Percentiles rank a stretch among this genome's conserved stretches.
phyloP scores from a whole-genome alignment of 2,888 invertebrate genomes.

The Gisinianus flammeolus region DNA sequence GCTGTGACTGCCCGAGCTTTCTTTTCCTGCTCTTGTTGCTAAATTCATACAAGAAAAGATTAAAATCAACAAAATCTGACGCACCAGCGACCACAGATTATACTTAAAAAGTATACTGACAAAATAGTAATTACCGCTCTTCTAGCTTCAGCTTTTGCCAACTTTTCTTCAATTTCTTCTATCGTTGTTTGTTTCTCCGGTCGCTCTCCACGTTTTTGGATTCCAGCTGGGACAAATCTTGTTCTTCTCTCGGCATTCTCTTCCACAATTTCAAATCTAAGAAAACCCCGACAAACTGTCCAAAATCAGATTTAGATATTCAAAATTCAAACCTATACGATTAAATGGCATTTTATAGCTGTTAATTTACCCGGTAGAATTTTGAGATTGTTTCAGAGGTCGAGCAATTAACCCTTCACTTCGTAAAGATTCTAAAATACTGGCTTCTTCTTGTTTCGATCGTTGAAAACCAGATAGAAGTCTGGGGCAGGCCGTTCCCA shows the following conservation, averaged over 20 bases:
- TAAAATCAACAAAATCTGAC: too few species aligned
- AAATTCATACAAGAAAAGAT: neutral
- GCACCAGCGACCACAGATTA: too few species aligned
- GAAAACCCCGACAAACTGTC: neutral
- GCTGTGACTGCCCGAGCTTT: constrained; percentile 19
- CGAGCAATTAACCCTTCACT: constrained; percentile 19
- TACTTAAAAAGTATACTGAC: too few species aligned
- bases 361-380: constrained; percentile 18
- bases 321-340: neutral
- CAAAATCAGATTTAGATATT: neutral
- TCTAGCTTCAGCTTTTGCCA: constrained; percentile 22
- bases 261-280: constrained; percentile 25
- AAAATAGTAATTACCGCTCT: constrained; percentile 7
- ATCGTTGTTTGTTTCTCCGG: neutral
- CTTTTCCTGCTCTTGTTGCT: constrained; percentile 28
- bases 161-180: constrained; percentile 10
- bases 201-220: neutral
- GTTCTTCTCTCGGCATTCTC: neutral
- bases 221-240: neutral
- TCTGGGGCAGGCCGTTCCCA: neutral
- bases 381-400: constrained; percentile 15
- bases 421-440: constrained; percentile 21
- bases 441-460: neutral
- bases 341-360: neutral
- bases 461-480: neutral